phyloP scores from a whole-genome alignment of 2,797 vertebrate species.

The Halcyon badia region DNA sequence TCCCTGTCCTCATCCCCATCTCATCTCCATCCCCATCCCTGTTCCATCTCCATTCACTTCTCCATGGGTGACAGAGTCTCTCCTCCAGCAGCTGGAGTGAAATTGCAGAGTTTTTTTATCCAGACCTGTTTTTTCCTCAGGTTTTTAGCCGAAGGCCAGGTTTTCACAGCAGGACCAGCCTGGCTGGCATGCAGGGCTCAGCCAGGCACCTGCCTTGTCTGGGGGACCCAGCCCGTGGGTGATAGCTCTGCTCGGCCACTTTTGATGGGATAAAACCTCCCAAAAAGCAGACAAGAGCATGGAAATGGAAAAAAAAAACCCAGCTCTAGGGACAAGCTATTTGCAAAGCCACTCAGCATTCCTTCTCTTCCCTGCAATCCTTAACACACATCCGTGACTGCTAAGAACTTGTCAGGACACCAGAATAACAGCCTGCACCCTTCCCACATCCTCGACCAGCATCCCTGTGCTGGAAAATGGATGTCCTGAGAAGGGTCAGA shows the following conservation, averaged over 20 bases:
- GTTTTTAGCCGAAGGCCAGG: background rate
- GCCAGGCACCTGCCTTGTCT: background rate
- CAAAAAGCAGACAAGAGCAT: background rate
- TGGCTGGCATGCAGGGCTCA: background rate
- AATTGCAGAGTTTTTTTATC: accelerated
- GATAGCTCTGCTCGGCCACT: background rate
- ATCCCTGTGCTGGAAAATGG: background rate
- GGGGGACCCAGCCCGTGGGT: background rate
- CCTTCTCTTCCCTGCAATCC: background rate
- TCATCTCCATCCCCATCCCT: background rate
- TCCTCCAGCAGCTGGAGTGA: accelerated
- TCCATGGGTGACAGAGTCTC: accelerated
- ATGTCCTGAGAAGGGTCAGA: background rate
- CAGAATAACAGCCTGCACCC: background rate
- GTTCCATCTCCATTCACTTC: background rate
- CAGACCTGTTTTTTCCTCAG: background rate
- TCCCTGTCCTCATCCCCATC: no score
- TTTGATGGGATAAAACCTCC: background rate
- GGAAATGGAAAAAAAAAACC: background rate
- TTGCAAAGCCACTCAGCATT: background rate
- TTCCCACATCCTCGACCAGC: background rate
- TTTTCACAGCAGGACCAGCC: accelerated
- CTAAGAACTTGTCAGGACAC: accelerated
- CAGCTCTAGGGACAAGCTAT: background rate
- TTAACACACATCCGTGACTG: background rate